A percentile compares a stretch with the other conserved stretches of the same genome.
Conservation (phyloP, 2,113 vertebrate species). For the Vulpes ferrilata region DNA sequence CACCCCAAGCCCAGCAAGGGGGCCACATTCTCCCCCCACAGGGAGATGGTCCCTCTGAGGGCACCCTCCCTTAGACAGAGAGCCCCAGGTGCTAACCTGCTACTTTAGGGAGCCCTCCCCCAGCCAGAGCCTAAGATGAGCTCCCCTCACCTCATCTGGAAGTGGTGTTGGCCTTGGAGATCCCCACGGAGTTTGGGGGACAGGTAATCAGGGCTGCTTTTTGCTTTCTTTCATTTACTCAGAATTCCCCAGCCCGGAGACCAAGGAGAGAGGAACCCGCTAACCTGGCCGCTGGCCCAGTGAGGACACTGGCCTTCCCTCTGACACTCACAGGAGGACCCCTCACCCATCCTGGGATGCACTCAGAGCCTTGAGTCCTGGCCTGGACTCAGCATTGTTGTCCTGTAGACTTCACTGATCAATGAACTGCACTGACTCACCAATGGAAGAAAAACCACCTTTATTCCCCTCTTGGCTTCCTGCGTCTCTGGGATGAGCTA, state of each 20-base stretch:
- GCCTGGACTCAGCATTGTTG: not conserved
- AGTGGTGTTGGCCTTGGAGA: not conserved
- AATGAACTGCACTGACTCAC: not conserved
- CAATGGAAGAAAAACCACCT: not conserved
- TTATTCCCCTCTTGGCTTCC: not conserved
- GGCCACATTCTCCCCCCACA: not conserved
- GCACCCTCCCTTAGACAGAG: fast-evolving
- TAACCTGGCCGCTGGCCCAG: not conserved
- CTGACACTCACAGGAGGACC: not conserved
- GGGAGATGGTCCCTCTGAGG: not conserved
- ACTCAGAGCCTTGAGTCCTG: not conserved
- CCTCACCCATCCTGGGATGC: not conserved
- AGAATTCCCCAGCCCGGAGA: not conserved
- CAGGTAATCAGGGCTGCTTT: not conserved
- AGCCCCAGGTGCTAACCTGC: not conserved
- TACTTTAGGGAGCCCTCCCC: too few relatives aligned
- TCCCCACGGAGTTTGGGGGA: not conserved
- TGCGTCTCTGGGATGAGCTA: not conserved
- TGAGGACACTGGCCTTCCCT: not conserved
- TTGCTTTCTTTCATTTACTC: not conserved
- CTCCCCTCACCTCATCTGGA: not conserved
- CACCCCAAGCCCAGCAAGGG: not conserved
- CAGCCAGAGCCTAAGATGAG: not conserved
- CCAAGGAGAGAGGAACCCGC: not conserved
- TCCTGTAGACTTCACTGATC: not conserved